A percentile compares a stretch with the other conserved stretches of the same genome.
These are phyloP conservation scores for Hippopotamus amphibius DNA, from an alignment of 2,113 vertebrate species.

Conservation along the genomic window DNA sequence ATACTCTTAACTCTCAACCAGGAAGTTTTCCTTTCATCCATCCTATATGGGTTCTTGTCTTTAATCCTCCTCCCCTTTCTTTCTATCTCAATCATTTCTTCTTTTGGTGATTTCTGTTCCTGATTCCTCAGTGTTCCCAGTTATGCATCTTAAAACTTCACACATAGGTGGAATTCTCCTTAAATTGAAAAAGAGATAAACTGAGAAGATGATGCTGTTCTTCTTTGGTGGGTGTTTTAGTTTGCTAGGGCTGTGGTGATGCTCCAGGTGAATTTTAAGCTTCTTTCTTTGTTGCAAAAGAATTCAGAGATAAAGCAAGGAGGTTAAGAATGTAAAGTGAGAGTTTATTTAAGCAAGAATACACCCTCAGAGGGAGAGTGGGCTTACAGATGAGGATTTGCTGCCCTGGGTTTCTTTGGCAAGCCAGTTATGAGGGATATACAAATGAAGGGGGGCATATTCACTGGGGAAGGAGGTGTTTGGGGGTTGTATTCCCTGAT, in stretches of 20 bases:
- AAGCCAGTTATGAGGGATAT: neutral
- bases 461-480: neutral
- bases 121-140: neutral
- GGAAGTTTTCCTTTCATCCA: neutral
- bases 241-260: neutral
- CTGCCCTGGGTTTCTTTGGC: neutral
- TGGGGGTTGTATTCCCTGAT: neutral
- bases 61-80: neutral
- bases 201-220: neutral
- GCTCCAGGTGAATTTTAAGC: too few species aligned
- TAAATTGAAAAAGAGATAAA: neutral
- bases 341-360: neutral
- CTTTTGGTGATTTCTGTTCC: neutral
- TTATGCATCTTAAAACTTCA: neutral
- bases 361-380: neutral
- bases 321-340: neutral
- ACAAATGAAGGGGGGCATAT: neutral
- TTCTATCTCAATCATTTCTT: neutral
- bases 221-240: neutral
- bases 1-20: neutral
- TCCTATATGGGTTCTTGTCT: neutral
- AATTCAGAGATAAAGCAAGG: too few species aligned
- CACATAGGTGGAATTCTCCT: neutral
- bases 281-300: too few species aligned
- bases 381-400: neutral